These are phyloP conservation scores for Stenotaenia linearis DNA, from an alignment of 2,888 invertebrate genomes.

Conservation along the genomic window DNA sequence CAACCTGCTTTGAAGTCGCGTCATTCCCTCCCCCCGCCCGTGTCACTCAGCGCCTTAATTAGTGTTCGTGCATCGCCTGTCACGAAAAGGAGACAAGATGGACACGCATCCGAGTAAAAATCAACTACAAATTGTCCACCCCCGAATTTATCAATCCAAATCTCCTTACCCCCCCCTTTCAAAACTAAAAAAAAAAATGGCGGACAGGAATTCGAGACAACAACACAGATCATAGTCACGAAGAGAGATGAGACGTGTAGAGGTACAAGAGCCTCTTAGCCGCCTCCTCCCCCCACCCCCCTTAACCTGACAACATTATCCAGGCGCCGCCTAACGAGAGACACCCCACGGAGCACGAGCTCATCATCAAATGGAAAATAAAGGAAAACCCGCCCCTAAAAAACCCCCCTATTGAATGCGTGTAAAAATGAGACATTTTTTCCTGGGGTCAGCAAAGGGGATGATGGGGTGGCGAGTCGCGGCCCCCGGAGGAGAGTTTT, in stretches of 20 bases:
- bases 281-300: background rate
- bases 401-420: background rate
- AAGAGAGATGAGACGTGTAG: conserved; percentile 6
- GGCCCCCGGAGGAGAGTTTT: background rate
- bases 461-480: background rate
- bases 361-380: conserved; percentile 11
- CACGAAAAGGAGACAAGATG: conserved; percentile 26
- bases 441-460: background rate
- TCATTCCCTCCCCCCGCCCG: background rate
- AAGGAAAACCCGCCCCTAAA: background rate
- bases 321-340: conserved; percentile 19
- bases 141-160: background rate
- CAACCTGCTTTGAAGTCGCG: background rate
- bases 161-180: background rate
- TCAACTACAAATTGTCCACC: conserved; percentile 4
- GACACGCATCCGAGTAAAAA: conserved; percentile 26
- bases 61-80: conserved; percentile 27
- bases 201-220: background rate
- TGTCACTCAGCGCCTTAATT: conserved; percentile 27
- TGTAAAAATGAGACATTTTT: background rate
- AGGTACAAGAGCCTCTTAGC: background rate
- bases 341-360: conserved; percentile 6
- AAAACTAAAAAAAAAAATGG: background rate
- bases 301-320: background rate
- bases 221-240: conserved; percentile 15